Percentiles rank a stretch among this genome's conserved stretches.
phyloP scores from a whole-genome alignment of 2,113 vertebrate genomes.

The Corapipo altera region DNA sequence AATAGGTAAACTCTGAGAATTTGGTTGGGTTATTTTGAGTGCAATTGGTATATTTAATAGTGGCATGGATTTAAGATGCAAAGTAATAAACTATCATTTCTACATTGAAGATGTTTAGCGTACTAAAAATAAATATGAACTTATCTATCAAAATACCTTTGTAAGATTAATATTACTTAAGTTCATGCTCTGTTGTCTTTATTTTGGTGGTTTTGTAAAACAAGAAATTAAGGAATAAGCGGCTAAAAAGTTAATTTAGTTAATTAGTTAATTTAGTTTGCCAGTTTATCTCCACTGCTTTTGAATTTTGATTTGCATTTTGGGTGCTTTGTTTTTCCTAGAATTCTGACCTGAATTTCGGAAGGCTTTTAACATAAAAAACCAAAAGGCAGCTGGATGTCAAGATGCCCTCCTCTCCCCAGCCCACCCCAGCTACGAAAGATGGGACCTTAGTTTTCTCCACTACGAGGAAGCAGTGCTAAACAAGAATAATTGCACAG shows the following conservation, averaged over 20 bases:
- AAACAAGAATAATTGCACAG: not conserved
- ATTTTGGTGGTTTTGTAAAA: not conserved
- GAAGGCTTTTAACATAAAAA: not conserved
- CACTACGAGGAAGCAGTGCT: not conserved
- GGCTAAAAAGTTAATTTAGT: not conserved
- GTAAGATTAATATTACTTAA: not conserved
- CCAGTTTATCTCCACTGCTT: not conserved
- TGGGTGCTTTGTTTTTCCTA: not conserved
- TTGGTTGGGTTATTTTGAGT: not conserved
- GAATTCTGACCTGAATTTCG: not conserved
- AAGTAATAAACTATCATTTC: not conserved
- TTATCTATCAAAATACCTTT: not conserved
- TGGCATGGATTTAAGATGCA: not conserved
- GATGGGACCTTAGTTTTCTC: not conserved
- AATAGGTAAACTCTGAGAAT: not conserved
- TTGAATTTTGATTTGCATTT: not conserved
- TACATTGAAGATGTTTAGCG: not conserved
- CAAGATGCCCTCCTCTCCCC: not conserved
- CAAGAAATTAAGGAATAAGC: not conserved
- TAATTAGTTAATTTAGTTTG: not conserved
- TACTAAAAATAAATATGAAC: not conserved
- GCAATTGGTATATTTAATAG: not conserved
- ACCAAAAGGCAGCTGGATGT: not conserved
- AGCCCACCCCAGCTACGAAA: not conserved
- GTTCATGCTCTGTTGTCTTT: not conserved